phyloP scores from a whole-genome alignment of 2,113 vertebrate species.

The Anhinga anhinga region DNA sequence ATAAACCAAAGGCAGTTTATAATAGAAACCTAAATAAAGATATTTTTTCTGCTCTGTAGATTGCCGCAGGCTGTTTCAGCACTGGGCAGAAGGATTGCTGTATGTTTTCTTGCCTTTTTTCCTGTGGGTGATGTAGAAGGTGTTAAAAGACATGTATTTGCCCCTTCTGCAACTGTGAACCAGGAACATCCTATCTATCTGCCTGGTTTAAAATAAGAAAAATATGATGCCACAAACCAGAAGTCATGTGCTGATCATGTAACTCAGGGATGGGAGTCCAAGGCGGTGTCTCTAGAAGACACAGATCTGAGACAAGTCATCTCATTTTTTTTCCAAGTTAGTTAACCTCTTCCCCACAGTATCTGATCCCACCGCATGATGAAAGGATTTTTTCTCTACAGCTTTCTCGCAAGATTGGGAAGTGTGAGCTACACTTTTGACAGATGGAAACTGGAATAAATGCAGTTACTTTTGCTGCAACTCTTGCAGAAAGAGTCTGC shows the following conservation, averaged over 20 bases:
- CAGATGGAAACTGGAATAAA: background rate
- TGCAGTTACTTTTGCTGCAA: background rate
- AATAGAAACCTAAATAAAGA: background rate
- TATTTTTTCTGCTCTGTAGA: background rate
- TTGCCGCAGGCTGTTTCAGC: background rate
- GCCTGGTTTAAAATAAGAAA: background rate
- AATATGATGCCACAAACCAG: background rate
- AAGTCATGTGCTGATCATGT: background rate
- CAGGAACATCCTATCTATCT: background rate
- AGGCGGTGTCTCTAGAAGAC: background rate
- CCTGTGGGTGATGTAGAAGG: background rate
- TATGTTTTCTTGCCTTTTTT: background rate
- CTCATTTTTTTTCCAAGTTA: background rate
- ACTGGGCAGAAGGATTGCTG: background rate
- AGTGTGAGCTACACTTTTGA: background rate
- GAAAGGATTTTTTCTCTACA: background rate
- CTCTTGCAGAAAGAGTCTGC: background rate
- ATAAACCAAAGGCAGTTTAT: background rate
- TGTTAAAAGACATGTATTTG: background rate
- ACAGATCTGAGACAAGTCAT: background rate
- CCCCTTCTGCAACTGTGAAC: background rate
- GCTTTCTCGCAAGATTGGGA: background rate
- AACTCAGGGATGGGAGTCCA: background rate
- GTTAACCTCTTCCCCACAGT: background rate
- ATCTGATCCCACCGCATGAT: background rate